Percentiles rank a stretch among this genome's conserved stretches.
phyloP scores from a whole-genome alignment of 2,797 vertebrate genomes.

The Trichosurus vulpecula region DNA sequence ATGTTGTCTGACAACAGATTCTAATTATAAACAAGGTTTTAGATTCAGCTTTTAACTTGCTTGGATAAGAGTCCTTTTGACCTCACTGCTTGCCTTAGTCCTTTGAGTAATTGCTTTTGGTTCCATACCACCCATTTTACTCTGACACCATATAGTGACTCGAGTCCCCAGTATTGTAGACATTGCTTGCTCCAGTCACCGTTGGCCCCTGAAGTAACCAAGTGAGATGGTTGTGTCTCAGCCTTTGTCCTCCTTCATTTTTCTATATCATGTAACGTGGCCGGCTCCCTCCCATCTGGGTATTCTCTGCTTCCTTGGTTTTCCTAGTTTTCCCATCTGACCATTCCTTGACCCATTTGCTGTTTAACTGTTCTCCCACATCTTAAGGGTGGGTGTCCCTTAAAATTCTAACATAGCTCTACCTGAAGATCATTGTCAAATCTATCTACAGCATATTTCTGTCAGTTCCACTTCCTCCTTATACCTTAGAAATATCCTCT shows the following conservation, averaged over 20 bases:
- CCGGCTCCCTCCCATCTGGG: not conserved
- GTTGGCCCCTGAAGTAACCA: not conserved
- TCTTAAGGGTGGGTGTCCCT: not conserved
- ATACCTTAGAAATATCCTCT: not conserved
- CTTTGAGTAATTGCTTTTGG: not conserved
- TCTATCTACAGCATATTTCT: not conserved
- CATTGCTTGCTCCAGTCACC: not conserved
- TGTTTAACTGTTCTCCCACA: not conserved
- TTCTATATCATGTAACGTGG: not conserved
- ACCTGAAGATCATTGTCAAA: not conserved
- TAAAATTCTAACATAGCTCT: not conserved
- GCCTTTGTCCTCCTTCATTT: too few species aligned
- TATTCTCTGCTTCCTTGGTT: not conserved
- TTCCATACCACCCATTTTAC: not conserved
- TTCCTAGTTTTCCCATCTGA: not conserved
- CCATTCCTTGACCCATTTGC: not conserved
- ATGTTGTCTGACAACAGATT: slow-evolving; percentile 12
- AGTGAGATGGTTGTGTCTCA: too few species aligned
- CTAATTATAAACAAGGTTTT: not conserved
- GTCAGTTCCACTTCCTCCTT: not conserved
- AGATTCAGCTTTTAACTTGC: not conserved
- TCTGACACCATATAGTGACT: not conserved
- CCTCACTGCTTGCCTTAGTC: not conserved
- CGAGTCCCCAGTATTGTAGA: not conserved
- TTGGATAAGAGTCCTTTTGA: not conserved